phyloP scores from a whole-genome alignment of 1,140 invertebrate genomes.

The Hesperophylax magnus region DNA sequence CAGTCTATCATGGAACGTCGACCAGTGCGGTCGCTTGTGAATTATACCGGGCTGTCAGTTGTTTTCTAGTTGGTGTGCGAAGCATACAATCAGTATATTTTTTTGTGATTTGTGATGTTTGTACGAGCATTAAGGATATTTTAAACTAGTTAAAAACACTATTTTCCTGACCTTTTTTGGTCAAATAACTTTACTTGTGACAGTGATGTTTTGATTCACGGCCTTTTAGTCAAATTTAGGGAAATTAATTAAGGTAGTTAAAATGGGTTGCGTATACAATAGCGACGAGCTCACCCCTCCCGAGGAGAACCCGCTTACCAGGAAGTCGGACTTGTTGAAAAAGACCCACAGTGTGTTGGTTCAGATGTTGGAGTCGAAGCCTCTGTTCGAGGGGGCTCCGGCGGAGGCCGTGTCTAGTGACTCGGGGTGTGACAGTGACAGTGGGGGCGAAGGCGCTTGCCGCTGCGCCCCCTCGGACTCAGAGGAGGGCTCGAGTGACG shows the following conservation, averaged over 20 bases:
- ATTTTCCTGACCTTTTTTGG: background rate
- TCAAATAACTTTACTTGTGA: constrained; percentile 24
- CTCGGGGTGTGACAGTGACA: constrained; percentile 76
- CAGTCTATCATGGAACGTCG: constrained; percentile 66
- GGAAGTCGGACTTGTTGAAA: constrained; percentile 55
- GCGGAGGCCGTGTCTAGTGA: constrained; percentile 62
- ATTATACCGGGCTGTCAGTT: constrained; percentile 55
- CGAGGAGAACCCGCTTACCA: constrained; percentile 60
- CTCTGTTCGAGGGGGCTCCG: constrained; percentile 60
- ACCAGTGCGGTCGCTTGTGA: constrained; percentile 56
- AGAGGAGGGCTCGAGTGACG: constrained; percentile 63
- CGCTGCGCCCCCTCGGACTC: constrained; percentile 73
- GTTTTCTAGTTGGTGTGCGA: constrained; percentile 58
- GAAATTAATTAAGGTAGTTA: constrained; percentile 37
- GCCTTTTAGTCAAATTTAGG: constrained; percentile 46
- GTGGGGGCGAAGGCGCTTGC: constrained; percentile 62
- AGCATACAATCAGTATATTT: constrained; percentile 22
- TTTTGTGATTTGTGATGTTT: constrained; percentile 48
- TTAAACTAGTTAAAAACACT: background rate
- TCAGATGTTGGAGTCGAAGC: constrained; percentile 71
- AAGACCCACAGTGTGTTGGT: constrained; percentile 68
- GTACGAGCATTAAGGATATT: constrained; percentile 21
- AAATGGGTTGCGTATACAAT: constrained; percentile 67
- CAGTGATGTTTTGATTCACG: constrained; percentile 48
- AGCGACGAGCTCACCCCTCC: constrained; percentile 59